A percentile compares a stretch with the other conserved stretches of the same genome.
Evolutionary conservation across 2,113 vertebrate species (phyloP).

Genomic region (Alouatta palliata): DNA sequence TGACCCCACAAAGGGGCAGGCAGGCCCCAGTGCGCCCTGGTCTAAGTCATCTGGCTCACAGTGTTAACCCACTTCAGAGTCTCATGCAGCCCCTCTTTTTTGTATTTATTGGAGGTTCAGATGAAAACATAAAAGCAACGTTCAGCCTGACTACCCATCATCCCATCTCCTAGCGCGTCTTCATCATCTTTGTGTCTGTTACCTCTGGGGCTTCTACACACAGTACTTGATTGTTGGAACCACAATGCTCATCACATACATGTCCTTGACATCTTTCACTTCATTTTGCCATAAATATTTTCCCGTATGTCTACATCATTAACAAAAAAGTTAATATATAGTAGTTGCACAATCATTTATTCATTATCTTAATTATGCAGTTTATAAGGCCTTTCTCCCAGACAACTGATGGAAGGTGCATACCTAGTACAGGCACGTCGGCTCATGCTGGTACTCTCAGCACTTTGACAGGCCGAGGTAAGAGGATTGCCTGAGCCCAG

Average conservation of each 20-base stretch:
- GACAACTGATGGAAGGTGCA: not conserved
- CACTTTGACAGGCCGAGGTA: no score
- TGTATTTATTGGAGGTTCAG: constrained; percentile 17
- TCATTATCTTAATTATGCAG: not conserved
- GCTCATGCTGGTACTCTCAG: no score
- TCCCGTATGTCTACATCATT: not conserved
- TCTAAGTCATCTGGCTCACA: not conserved
- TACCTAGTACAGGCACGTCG: not conserved
- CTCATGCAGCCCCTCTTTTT: not conserved
- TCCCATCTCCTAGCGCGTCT: not conserved
- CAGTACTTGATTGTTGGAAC: not conserved
- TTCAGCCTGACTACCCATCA: not conserved
- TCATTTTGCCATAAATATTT: constrained; percentile 27
- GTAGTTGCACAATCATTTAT: not conserved
- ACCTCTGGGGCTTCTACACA: not conserved
- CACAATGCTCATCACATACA: not conserved
- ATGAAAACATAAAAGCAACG: not conserved
- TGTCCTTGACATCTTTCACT: not conserved
- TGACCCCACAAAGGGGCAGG: not conserved
- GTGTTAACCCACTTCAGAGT: not conserved
- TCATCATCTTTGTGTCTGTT: not conserved
- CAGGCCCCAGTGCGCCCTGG: not conserved
- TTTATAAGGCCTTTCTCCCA: not conserved
- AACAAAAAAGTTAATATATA: constrained; percentile 24
- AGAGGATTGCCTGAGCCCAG: no score